Conservation (phyloP, 1,140 invertebrate genomes). For the Manduca sexta region DNA sequence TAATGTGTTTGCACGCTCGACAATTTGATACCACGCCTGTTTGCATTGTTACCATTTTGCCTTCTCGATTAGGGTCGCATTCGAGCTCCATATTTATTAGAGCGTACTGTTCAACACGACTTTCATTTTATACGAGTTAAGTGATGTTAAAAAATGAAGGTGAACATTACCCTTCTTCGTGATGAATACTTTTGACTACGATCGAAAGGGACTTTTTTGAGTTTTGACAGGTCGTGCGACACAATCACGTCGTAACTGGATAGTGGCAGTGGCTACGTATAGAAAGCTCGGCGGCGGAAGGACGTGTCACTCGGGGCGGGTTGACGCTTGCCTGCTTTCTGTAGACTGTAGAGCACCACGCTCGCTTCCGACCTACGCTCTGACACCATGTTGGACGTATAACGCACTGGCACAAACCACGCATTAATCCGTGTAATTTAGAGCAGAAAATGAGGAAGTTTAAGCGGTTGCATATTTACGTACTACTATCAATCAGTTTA, state of each 20-base stretch:
- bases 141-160: conserved; percentile 31
- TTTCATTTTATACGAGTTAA: conserved; percentile 65
- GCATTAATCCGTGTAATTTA: too few species aligned
- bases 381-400: conserved; percentile 34
- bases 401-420: conserved; percentile 10
- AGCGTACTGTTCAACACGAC: conserved; percentile 62
- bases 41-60: conserved; percentile 65
- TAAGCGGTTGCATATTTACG: too few species aligned
- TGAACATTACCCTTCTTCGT: conserved; percentile 39
- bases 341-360: conserved; percentile 37
- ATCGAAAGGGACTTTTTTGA: conserved; percentile 8
- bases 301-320: conserved; percentile 53
- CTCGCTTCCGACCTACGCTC: conserved; percentile 49
- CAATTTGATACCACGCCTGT: conserved; percentile 66
- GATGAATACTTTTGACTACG: conserved; percentile 15
- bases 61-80: conserved; percentile 66
- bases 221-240: conserved; percentile 5
- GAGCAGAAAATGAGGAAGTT: too few species aligned
- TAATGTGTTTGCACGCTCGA: conserved; percentile 68
- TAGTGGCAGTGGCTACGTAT: conserved; percentile 32
- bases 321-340: conserved; percentile 52
- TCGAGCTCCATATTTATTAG: conserved; percentile 67
- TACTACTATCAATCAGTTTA: too few species aligned
- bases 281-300: conserved; percentile 47
- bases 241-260: conserved; percentile 29